phyloP scores from a whole-genome alignment of 2,888 invertebrate species.

The Tortricodes alternella region DNA sequence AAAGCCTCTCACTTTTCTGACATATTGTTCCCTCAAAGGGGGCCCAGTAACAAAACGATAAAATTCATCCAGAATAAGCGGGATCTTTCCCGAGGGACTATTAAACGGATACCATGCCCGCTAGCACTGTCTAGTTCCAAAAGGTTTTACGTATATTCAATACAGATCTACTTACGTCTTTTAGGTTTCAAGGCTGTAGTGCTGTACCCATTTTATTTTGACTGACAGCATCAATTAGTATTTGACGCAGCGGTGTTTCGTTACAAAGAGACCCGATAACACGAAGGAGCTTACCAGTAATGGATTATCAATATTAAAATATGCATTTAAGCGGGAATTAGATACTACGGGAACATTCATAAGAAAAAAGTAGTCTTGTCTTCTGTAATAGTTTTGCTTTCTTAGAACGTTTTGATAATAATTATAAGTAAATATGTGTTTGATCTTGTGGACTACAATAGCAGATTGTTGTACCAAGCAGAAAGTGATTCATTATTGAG shows the following conservation, averaged over 20 bases:
- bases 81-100: conserved; percentile 57
- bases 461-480: too few relatives aligned
- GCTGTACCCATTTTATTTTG: conserved; percentile 62
- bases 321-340: conserved; percentile 41
- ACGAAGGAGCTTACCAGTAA: conserved; percentile 64
- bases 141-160: background rate
- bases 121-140: background rate
- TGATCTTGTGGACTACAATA: too few relatives aligned
- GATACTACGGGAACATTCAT: background rate
- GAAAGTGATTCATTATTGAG: too few relatives aligned
- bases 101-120: conserved; percentile 52
- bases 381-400: too few relatives aligned
- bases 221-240: conserved; percentile 81
- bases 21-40: conserved; percentile 4
- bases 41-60: conserved; percentile 44
- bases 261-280: conserved; percentile 73
- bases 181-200: background rate
- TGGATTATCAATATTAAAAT: conserved; percentile 73
- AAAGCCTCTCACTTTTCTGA: conserved; percentile 2
- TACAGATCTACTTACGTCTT: background rate
- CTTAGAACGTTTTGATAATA: too few relatives aligned
- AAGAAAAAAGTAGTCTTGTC: background rate
- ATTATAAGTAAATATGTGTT: too few relatives aligned
- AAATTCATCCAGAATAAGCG: conserved; percentile 48
- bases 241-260: conserved; percentile 70